Conservation (phyloP, 2,113 vertebrate genomes). For the Hyperoodon ampullatus region DNA sequence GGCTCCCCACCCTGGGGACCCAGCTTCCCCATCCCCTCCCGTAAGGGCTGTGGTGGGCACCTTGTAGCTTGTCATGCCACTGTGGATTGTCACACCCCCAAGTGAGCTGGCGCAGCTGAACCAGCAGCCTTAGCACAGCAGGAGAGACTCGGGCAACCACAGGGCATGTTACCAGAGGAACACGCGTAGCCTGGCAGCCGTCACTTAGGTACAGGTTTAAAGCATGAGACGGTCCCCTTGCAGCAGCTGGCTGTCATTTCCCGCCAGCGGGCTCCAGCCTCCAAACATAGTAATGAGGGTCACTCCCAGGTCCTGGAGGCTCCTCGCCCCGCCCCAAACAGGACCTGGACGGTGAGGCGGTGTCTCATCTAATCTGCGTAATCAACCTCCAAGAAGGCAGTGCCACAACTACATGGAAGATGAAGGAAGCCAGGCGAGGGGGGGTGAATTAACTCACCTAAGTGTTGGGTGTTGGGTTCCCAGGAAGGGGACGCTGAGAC, state of each 20-base stretch:
- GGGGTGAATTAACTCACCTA: not conserved
- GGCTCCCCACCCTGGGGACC: not conserved
- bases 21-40: not conserved
- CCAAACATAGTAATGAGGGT: not conserved
- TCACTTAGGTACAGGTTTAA: not conserved
- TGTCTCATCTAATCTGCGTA: not conserved
- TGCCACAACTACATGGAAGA: not conserved
- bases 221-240: not conserved
- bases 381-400: not conserved
- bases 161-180: not conserved
- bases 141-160: not conserved
- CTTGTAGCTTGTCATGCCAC: not conserved
- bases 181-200: not conserved
- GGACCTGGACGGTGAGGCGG: not conserved
- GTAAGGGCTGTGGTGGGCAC: not conserved
- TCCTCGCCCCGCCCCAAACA: not conserved
- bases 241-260: slow-evolving; percentile 18
- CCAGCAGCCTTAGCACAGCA: not conserved
- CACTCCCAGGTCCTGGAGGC: not conserved
- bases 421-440: not conserved
- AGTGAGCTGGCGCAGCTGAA: not conserved
- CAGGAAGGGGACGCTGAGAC: not conserved
- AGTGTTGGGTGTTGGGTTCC: not conserved
- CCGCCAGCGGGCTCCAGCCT: not conserved
- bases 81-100: not conserved